phyloP scores from a whole-genome alignment of 2,797 vertebrate genomes.

The Capromys pilorides region DNA sequence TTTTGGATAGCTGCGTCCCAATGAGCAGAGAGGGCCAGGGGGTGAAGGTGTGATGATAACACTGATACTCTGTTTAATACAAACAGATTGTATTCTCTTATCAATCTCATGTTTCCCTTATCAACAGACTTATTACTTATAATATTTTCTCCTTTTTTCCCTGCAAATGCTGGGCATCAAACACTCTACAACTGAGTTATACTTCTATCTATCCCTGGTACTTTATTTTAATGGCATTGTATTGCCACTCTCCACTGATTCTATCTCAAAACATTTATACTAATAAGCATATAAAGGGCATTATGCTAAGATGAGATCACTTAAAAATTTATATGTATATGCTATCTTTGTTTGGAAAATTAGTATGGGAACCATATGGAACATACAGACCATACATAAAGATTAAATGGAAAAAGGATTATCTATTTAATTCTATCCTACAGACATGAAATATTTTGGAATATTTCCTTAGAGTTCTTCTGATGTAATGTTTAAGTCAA shows the following conservation, averaged over 20 bases:
- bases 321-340: not conserved
- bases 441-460: not conserved
- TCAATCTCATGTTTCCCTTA: not conserved
- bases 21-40: not conserved
- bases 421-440: not conserved
- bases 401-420: not conserved
- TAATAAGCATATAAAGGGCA: not conserved
- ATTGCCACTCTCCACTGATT: not conserved
- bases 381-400: not conserved
- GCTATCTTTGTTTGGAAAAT: conserved; percentile 7
- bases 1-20: not conserved
- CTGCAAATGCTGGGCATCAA: not conserved
- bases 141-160: not conserved
- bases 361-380: not conserved
- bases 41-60: fast-evolving
- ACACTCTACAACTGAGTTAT: not conserved
- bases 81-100: not conserved
- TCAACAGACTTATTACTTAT: not conserved
- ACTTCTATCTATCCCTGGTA: not conserved
- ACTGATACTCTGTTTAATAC: not conserved
- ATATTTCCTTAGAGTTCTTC: not conserved
- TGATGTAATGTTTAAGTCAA: not conserved
- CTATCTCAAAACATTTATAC: not conserved
- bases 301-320: not conserved
- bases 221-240: not conserved